A percentile compares a stretch with the other conserved stretches of the same genome.
Evolutionary conservation across 2,797 vertebrate species (phyloP).

Genomic region (Phoebastria nigripes): DNA sequence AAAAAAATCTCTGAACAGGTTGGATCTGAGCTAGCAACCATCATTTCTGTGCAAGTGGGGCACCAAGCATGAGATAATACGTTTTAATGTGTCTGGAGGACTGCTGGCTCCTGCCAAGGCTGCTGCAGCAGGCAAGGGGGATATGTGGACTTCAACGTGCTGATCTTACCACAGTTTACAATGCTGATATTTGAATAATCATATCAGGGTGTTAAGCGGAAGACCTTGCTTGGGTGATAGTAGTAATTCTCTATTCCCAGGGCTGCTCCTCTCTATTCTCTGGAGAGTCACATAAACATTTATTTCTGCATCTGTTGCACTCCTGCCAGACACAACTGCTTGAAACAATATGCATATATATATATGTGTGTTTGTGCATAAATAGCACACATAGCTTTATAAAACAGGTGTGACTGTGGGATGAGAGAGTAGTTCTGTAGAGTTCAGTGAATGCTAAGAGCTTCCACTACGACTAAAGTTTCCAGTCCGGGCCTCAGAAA

Average conservation of each 20-base stretch:
- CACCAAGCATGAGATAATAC: not conserved
- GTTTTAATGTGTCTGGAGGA: not conserved
- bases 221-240: not conserved
- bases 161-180: not conserved
- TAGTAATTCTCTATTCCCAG: not conserved
- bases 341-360: not conserved
- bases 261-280: not conserved
- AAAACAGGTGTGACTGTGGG: not conserved
- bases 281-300: not conserved
- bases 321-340: not conserved
- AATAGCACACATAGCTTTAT: not conserved
- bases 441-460: not conserved
- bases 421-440: not conserved
- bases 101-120: not conserved
- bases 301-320: not conserved
- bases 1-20: not conserved
- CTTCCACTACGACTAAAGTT: not conserved
- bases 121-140: not conserved
- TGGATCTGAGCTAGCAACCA: not conserved
- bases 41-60: not conserved
- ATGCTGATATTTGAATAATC: not conserved
- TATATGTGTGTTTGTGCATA: not conserved
- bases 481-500: not conserved
- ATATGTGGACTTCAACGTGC: not conserved
- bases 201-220: not conserved